Evolutionary conservation across 2,888 invertebrate species (phyloP).

Genomic region (Aphidoletes aphidimyza): DNA sequence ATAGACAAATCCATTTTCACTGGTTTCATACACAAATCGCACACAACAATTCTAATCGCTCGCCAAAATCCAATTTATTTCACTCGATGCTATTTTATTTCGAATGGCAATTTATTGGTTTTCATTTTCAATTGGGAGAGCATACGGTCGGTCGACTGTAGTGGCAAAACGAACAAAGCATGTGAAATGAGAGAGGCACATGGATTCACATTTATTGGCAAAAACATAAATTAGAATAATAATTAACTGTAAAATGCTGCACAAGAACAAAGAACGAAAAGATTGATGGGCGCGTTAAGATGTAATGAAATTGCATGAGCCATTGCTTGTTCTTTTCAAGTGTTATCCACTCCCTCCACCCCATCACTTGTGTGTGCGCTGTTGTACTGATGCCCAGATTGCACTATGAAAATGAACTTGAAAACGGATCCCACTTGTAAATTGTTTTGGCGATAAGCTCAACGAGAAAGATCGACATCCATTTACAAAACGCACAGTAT

Average conservation of each 20-base stretch:
- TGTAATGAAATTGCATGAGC: conserved; percentile 21
- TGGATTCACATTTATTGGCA: conserved; percentile 34
- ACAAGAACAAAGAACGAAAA: conserved; percentile 51
- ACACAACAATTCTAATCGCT: background rate
- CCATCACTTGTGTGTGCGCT: no score
- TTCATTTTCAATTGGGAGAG: background rate
- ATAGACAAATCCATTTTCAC: background rate
- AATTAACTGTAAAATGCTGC: conserved; percentile 37
- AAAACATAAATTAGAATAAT: conserved; percentile 39
- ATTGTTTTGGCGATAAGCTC: background rate
- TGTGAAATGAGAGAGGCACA: conserved; percentile 15
- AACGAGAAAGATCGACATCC: no score
- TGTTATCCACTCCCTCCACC: no score
- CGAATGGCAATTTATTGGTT: conserved; percentile 4
- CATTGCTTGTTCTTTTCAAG: background rate
- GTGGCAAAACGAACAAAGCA: background rate
- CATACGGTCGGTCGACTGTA: background rate
- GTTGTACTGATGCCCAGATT: no score
- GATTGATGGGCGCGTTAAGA: conserved; percentile 39
- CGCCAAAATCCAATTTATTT: background rate
- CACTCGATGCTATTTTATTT: background rate
- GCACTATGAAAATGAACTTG: conserved; percentile 27
- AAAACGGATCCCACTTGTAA: background rate
- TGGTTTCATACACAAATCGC: background rate
- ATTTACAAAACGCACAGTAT: no score